These are phyloP conservation scores for Aurelia coerulea DNA, from an alignment of 30 jellyfish, hydroid and myxozoan genomes.

Conservation along the genomic window DNA sequence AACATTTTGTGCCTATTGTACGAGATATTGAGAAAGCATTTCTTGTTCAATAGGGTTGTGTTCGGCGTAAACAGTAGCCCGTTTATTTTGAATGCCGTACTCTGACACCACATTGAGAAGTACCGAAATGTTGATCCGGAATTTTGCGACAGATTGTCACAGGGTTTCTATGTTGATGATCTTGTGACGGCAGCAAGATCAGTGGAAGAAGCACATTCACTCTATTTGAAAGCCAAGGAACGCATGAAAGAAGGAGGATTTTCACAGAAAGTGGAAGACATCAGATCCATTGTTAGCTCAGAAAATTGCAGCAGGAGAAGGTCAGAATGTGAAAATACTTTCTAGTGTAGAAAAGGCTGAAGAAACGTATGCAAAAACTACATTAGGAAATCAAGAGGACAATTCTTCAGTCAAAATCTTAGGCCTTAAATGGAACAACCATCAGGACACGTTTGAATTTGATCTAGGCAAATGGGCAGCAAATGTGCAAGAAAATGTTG, in stretches of 20 bases:
- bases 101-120: not conserved
- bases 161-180: constrained; percentile 10
- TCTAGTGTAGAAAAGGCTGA: not conserved
- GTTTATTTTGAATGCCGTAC: not conserved
- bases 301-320: not conserved
- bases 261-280: constrained; percentile 12
- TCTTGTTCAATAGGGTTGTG: no score
- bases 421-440: not conserved
- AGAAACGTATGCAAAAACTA: not conserved
- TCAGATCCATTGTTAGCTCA: not conserved
- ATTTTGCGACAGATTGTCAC: not conserved
- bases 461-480: not conserved
- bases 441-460: not conserved
- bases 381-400: not conserved
- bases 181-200: not conserved
- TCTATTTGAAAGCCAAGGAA: constrained; percentile 15
- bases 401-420: not conserved
- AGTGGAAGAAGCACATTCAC: constrained; percentile 6
- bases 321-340: not conserved
- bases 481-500: not conserved
- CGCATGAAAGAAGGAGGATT: constrained; percentile 8
- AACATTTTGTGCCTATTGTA: not conserved
- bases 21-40: constrained; percentile 31
- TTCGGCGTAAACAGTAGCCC: not conserved
- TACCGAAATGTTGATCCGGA: not conserved